These are phyloP conservation scores for Barnardius zonarius DNA, from an alignment of 2,113 vertebrate genomes.

Conservation along the genomic window DNA sequence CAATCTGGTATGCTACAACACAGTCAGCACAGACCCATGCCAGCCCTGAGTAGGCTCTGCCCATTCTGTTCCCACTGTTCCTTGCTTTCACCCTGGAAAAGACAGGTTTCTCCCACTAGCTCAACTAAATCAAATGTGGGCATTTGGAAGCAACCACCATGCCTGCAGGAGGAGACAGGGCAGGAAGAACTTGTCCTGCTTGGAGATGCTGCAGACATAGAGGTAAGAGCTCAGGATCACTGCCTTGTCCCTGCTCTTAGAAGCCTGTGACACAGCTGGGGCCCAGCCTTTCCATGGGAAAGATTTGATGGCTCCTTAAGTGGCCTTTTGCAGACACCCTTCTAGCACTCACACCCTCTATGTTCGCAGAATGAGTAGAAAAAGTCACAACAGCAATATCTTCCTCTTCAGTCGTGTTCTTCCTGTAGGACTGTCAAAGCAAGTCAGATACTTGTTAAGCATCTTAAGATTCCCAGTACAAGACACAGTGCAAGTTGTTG, in stretches of 20 bases:
- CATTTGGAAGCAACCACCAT: background rate
- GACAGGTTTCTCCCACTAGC: background rate
- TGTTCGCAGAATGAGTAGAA: background rate
- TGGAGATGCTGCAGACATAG: background rate
- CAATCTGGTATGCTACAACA: background rate
- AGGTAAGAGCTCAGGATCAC: background rate
- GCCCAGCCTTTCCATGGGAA: background rate
- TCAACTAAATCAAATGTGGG: background rate
- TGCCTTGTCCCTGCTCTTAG: accelerated
- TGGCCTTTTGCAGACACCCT: background rate
- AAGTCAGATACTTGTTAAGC: background rate
- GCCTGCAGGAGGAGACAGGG: background rate
- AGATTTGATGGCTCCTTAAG: background rate
- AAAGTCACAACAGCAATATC: background rate
- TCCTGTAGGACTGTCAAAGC: background rate
- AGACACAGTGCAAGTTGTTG: background rate
- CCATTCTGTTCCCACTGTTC: background rate
- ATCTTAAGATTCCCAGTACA: background rate
- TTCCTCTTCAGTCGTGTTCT: background rate
- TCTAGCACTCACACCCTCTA: background rate
- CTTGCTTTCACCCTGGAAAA: background rate
- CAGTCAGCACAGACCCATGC: accelerated
- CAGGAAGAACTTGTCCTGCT: background rate
- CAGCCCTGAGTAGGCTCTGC: background rate
- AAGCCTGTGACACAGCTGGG: background rate